Evolutionary conservation across 1,140 invertebrate genomes (phyloP).

Genomic region (Parasteatoda tepidariorum): DNA sequence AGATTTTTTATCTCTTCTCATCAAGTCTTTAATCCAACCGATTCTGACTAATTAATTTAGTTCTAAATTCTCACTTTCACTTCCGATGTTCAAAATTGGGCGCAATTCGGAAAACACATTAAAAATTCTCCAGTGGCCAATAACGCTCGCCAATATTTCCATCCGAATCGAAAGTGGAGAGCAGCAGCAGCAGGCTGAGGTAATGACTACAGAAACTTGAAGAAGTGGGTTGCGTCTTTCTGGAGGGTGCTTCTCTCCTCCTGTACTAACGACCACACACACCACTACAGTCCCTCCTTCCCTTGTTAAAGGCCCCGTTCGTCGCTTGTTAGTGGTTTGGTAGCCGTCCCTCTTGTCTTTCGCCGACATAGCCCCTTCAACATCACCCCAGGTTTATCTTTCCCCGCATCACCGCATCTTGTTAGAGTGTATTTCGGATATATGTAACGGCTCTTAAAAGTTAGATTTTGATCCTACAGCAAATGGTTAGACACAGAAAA

Average conservation of each 20-base stretch:
- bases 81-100: background rate
- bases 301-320: slow-evolving; percentile 29
- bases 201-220: slow-evolving; percentile 22
- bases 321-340: slow-evolving; percentile 44
- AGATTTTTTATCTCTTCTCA: no score
- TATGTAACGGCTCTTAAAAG: background rate
- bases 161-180: background rate
- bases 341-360: slow-evolving; percentile 23
- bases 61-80: background rate
- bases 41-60: no score
- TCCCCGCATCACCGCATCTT: background rate
- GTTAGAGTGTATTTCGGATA: background rate
- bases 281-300: background rate
- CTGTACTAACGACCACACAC: slow-evolving; percentile 25
- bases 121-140: background rate
- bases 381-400: background rate
- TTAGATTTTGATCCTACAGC: background rate
- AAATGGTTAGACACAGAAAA: no score
- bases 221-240: background rate
- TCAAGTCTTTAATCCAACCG: no score
- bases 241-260: slow-evolving; percentile 39
- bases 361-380: slow-evolving; percentile 13
- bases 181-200: background rate
- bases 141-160: background rate
- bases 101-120: background rate